A percentile compares a stretch with the other conserved stretches of the same genome.
Conservation (phyloP, 2,888 invertebrate species). For the Icerya purchasi region DNA sequence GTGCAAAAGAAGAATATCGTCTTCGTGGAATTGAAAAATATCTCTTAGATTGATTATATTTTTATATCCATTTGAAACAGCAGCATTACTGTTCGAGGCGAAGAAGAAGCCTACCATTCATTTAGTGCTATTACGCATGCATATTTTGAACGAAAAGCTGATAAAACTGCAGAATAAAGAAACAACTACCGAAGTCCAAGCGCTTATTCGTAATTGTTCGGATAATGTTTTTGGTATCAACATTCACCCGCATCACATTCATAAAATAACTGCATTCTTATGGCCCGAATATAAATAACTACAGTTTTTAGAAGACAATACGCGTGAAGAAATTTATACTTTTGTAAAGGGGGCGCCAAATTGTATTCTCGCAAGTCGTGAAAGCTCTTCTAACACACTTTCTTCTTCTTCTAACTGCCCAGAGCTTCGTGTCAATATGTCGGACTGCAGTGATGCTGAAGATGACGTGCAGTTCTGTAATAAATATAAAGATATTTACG, state of each 20-base stretch:
- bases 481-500: too few species aligned
- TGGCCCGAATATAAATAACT: slow-evolving; percentile 1
- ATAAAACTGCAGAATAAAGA: neutral
- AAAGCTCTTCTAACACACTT: neutral
- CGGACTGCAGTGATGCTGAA: too few species aligned
- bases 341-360: neutral
- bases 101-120: neutral
- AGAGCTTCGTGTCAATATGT: too few species aligned
- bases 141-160: neutral
- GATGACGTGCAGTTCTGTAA: too few species aligned
- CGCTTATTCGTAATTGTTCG: neutral
- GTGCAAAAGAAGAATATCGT: neutral
- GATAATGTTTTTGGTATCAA: neutral
- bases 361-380: neutral
- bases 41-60: neutral
- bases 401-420: neutral
- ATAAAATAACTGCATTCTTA: too few species aligned
- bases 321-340: neutral
- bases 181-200: neutral
- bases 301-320: neutral
- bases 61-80: neutral
- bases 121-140: neutral
- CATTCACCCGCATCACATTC: neutral
- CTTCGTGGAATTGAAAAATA: neutral
- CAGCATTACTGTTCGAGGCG: neutral